A percentile compares a stretch with the other conserved stretches of the same genome.
Conservation (phyloP, 2,797 vertebrate genomes). For the Phrynocephalus vlangalii region DNA sequence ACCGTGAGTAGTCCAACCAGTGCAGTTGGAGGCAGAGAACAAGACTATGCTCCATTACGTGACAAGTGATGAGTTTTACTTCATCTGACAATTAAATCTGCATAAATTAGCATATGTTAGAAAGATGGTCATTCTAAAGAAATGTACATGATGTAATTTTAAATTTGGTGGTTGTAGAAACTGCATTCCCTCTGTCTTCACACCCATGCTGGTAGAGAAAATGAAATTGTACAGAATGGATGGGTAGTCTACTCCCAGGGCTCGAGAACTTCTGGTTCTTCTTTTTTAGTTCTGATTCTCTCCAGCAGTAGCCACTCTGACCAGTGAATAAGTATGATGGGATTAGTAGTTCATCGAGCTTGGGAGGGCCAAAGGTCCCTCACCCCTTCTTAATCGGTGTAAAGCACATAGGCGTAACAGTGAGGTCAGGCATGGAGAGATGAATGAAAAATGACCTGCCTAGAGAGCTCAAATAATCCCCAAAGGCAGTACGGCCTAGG, state of each 20-base stretch:
- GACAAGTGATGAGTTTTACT: not conserved
- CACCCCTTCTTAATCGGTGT: not conserved
- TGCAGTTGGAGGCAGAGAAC: not conserved
- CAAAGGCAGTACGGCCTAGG: not conserved
- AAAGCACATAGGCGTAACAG: no score
- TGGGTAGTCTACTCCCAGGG: no score
- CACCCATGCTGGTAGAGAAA: not conserved
- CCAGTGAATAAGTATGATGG: not conserved
- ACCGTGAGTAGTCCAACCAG: not conserved
- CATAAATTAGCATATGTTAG: not conserved
- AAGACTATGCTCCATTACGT: not conserved
- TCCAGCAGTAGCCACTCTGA: not conserved
- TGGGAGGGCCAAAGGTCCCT: not conserved
- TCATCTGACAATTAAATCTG: not conserved
- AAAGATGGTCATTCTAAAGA: not conserved
- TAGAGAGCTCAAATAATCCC: not conserved
- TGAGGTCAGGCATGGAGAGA: not conserved
- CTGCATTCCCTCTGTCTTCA: no score
- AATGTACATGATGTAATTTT: not conserved
- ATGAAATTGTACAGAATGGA: not conserved
- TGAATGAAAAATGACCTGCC: not conserved
- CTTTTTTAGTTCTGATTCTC: not conserved
- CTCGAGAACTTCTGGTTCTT: not conserved
- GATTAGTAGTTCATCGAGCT: not conserved
- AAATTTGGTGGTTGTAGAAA: not conserved